These are phyloP conservation scores for Hestina assimilis DNA, from an alignment of 1,140 invertebrate species.

Conservation along the genomic window DNA sequence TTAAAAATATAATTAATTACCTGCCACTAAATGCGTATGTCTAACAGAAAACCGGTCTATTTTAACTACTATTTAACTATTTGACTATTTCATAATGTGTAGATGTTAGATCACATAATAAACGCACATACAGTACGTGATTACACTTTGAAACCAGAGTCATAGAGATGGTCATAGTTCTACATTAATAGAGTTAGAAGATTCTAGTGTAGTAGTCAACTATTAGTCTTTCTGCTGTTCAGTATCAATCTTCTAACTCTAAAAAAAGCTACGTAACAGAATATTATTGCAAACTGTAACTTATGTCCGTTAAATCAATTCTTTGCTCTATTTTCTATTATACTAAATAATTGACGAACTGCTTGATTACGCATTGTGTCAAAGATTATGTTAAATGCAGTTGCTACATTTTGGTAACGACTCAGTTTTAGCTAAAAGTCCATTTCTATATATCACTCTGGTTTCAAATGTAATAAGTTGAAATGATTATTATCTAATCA, in stretches of 20 bases:
- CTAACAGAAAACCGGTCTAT: conserved; percentile 76
- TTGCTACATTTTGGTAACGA: too few species aligned
- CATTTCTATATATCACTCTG: too few species aligned
- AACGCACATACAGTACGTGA: conserved; percentile 50
- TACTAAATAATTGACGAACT: too few species aligned
- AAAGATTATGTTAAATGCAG: background rate
- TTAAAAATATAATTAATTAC: conserved; percentile 68
- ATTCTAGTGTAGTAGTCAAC: too few species aligned
- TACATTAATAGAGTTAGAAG: too few species aligned
- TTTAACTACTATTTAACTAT: conserved; percentile 70
- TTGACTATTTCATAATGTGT: conserved; percentile 68
- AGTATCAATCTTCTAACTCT: too few species aligned
- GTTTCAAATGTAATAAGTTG: conserved; percentile 19
- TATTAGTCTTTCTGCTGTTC: too few species aligned
- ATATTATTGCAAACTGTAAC: background rate
- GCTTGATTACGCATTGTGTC: too few species aligned
- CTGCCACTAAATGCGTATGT: conserved; percentile 73
- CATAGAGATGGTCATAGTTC: too few species aligned
- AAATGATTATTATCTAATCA: conserved; percentile 9
- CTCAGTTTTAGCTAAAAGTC: background rate
- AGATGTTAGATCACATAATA: conserved; percentile 36
- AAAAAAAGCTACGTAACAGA: too few species aligned
- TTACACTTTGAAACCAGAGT: conserved; percentile 24
- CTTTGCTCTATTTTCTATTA: background rate
- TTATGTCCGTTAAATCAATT: background rate